Evolutionary conservation across 2,797 vertebrate species (phyloP), one percentile per base, ranked within the genome.

Genomic region (Rhinatrema bivittatum): DNA sequence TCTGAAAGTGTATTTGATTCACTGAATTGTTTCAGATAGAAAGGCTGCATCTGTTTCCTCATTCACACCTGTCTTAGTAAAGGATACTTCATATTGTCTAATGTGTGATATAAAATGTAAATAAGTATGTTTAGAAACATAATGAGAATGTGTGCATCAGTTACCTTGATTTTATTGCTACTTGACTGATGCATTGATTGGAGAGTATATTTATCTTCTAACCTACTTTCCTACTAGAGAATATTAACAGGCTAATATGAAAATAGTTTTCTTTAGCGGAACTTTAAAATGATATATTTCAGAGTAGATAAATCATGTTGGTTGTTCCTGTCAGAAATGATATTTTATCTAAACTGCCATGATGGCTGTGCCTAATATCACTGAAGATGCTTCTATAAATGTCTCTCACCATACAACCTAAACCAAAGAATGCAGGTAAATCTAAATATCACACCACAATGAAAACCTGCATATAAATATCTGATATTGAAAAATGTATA

Each of bases 41-140:
- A 80, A 77, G 72, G 70, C 65, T 54, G 58, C 76, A 80, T 78
- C 76, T 82, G 78, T 78, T 84, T 82, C 70, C 71, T 66, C 53
- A 42, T 68, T 79, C 68, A 56, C 71, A 78, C 79, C 76, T 83
- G 81, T 81, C 78, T 68, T 62, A 76, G 50, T 70, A 74, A 76
- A 76, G 76, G 59, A 78, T 83, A 72, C 65, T 82, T 82, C 66
- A 63, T 74, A 76, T 72, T 78, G 76, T 79, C 66, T 70, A 37
- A 36, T 57, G 62, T 61, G 53, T 76, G 70, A 76, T 82, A 84
- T 81, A 82, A 81, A 81, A 84, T 83, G 79, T 82, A 82, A 83
- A 81, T 81, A 81, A 78, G 78, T 76, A 60, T 78, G 66, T 78
- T 78, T 76, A 74, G 72, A 78, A 81, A 76, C 44, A 25, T 74